phyloP scores from a whole-genome alignment of 2,113 vertebrate genomes.

The Todiramphus chloris region DNA sequence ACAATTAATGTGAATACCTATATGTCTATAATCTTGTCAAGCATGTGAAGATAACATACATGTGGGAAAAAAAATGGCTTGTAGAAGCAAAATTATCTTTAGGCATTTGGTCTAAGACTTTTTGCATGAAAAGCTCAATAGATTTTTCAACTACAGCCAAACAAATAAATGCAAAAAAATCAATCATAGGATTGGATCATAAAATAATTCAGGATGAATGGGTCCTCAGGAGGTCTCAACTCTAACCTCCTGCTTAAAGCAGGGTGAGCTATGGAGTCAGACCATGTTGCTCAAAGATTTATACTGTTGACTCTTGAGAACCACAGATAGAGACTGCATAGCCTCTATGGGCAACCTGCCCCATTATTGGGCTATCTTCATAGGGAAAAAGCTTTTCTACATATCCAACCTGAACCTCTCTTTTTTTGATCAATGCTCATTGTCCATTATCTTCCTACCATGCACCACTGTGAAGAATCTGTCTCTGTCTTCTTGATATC shows the following conservation, averaged over 20 bases:
- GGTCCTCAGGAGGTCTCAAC: neutral
- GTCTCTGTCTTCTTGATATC: neutral
- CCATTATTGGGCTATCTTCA: neutral
- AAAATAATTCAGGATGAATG: neutral
- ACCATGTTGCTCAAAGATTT: neutral
- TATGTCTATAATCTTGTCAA: neutral
- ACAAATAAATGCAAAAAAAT: neutral
- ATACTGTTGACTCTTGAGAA: neutral
- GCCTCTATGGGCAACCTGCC: neutral
- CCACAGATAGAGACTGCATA: neutral
- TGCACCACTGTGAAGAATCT: neutral
- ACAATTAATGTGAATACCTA: neutral
- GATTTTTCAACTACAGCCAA: neutral
- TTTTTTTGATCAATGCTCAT: neutral
- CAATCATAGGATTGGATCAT: neutral
- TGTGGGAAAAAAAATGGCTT: neutral
- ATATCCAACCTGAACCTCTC: fast-evolving
- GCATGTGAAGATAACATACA: neutral
- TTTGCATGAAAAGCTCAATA: neutral
- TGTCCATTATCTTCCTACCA: neutral
- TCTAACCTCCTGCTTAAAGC: neutral
- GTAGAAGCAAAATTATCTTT: neutral
- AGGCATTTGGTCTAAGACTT: neutral
- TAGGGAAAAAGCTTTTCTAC: neutral
- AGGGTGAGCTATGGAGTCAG: neutral